phyloP scores from a whole-genome alignment of 2,888 invertebrate genomes.

The Oscheius myriophilus region DNA sequence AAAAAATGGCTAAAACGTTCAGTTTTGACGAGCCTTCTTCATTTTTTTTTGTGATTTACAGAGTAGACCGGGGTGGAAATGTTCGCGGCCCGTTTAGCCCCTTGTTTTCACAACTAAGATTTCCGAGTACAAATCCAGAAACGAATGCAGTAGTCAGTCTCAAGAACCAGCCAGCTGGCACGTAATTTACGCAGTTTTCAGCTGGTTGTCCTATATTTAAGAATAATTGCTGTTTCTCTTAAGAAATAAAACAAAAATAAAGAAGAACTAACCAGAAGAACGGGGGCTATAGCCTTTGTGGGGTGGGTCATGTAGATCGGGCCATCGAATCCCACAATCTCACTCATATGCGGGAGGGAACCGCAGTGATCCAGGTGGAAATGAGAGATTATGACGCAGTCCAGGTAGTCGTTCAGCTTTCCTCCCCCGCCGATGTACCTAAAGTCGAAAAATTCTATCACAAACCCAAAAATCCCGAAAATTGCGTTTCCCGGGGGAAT shows the following conservation, averaged over 20 bases:
- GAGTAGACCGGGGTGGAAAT: no score
- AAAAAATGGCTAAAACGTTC: not conserved
- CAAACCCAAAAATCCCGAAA: not conserved
- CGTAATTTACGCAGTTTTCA: no score
- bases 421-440: slow-evolving; percentile 74
- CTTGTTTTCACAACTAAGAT: no score
- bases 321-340: slow-evolving; percentile 94
- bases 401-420: slow-evolving; percentile 90
- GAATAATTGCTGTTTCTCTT: no score
- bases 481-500: no score
- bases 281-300: slow-evolving; percentile 98
- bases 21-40: not conserved
- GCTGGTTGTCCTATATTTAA: no score
- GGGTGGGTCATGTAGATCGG: slow-evolving; percentile 99
- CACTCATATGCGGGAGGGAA: slow-evolving; percentile 88
- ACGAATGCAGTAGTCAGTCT: no score
- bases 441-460: slow-evolving; percentile 17
- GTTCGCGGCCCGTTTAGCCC: no score
- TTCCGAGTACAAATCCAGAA: no score
- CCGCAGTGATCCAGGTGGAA: slow-evolving; percentile 96
- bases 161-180: no score
- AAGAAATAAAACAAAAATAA: not conserved
- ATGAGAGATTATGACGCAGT: slow-evolving; percentile 90
- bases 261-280: slow-evolving; percentile 81
- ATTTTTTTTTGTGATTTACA: no score